Percentiles rank a stretch among this genome's conserved stretches.
These are phyloP conservation scores for Ameiurus melas DNA, from an alignment of 2,113 vertebrate genomes.

Conservation along the genomic window DNA sequence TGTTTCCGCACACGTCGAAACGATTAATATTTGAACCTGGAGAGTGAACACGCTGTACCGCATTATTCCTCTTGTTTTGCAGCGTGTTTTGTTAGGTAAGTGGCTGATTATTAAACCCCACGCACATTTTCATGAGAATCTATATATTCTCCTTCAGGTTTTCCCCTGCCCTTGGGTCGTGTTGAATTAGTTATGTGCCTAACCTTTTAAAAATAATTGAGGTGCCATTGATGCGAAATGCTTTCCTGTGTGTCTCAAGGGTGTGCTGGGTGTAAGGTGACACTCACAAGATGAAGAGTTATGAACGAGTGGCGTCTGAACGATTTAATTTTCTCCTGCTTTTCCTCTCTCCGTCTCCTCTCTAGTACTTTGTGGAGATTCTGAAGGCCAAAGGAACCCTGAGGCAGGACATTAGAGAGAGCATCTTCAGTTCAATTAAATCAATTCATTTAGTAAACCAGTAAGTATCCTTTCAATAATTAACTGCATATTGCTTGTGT, in stretches of 20 bases:
- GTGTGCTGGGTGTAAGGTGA: conserved; percentile 47
- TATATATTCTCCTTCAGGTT: conserved; percentile 42
- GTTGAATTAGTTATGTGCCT: conserved; percentile 45
- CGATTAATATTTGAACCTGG: conserved; percentile 24
- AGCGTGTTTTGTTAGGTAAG: conserved; percentile 33
- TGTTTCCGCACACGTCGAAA: conserved; percentile 28
- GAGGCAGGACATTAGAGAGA: conserved; percentile 77
- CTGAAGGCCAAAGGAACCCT: conserved; percentile 90
- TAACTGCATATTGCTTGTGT: conserved; percentile 67
- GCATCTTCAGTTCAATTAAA: conserved; percentile 88
- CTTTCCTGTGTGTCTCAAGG: conserved; percentile 54
- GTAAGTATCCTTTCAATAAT: conserved; percentile 89
- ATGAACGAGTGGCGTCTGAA: conserved; percentile 45
- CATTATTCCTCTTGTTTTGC: conserved; percentile 36
- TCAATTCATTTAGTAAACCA: conserved; percentile 82
- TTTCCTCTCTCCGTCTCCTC: conserved; percentile 56
- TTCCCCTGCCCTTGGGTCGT: conserved; percentile 23
- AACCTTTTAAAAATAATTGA: conserved; percentile 64
- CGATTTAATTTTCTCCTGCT: conserved; percentile 59
- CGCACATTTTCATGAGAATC: conserved; percentile 41
- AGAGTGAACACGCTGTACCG: conserved; percentile 1
- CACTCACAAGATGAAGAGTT: conserved; percentile 44
- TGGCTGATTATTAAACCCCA: conserved; percentile 43
- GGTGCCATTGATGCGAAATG: conserved; percentile 58
- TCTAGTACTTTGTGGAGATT: conserved; percentile 87